Evolutionary conservation across 2,888 invertebrate genomes (phyloP), one percentile per base, ranked within the genome.

Genomic region (Ormyrus labotus): DNA sequence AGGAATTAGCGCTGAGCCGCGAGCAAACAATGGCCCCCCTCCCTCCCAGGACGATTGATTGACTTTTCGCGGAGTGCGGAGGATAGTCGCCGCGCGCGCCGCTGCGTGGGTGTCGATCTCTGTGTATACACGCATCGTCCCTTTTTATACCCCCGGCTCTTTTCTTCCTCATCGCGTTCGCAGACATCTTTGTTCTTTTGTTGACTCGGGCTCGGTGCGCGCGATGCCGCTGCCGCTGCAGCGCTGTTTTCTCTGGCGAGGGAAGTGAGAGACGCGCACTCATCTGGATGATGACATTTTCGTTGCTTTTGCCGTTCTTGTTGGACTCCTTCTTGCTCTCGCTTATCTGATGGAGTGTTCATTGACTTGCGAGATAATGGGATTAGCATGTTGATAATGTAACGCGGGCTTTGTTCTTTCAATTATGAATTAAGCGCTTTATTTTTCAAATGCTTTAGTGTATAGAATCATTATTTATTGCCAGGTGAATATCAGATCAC

Each of bases 1-100:
- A 89, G 87, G 88, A 88, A 89, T 89, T 88, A 89, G 85, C 87
- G 86, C 87, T 87, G 87, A 89, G 87, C 89, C 87, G 82, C 85
- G 86, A 86, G 83, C 89, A 90, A 90, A 89, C 89, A 89, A 89
- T 87, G 86, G 86, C 84, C 81, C n/a, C 70, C 11, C 84, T 81
- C 19, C 70, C 11, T 0, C 34, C 51, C 7, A 48, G 58, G 83
- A 80, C 85, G 87, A 89, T 87, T 90, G 88, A 90, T 89, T 89
- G 88, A 90, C 90, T 90, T 90, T 89, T 88, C 85, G 80, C 83
- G 13, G 63, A 8, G 47, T 34, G 11, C 47, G 50, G 34, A 4
- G 34, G 34, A 34, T 3, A 34, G 4, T 34, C 34, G 34, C 34
- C 34, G 34, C 34, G 13, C 13, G 13, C 13, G 13, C 13, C 13